Conservation (phyloP, 2,888 invertebrate species). For the Caenorhabditis afra region DNA sequence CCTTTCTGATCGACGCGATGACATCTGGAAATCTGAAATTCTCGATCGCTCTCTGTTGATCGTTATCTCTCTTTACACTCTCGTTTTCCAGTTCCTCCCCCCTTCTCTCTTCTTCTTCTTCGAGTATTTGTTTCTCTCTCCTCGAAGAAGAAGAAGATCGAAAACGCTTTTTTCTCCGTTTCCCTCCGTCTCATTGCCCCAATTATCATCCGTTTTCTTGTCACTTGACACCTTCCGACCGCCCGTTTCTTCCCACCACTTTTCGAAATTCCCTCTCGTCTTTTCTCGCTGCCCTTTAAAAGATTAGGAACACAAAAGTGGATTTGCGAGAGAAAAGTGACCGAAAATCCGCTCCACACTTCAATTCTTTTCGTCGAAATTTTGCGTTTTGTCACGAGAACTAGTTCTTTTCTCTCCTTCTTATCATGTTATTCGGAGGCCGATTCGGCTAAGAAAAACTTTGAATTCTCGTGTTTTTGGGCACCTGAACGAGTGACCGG, state of each 20-base stretch:
- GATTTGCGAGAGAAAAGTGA: no score
- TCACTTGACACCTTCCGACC: constrained; percentile 17
- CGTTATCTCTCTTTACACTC: neutral
- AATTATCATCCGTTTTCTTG: constrained; percentile 5
- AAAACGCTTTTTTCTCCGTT: neutral
- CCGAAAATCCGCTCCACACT: no score
- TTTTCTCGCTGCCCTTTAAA: neutral
- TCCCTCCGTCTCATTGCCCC: constrained; percentile 3
- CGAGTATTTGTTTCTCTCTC: neutral
- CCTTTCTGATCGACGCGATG: neutral
- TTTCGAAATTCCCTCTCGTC: neutral
- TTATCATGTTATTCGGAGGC: constrained; percentile 7
- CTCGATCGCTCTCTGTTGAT: constrained; percentile 7
- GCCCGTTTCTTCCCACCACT: neutral
- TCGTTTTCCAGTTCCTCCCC: no score
- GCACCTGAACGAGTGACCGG: neutral
- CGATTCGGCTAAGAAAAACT: constrained; percentile 5
- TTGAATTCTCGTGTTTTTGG: neutral
- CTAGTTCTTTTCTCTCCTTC: constrained; percentile 4
- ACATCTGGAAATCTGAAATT: constrained; percentile 5
- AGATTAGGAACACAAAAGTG: neutral
- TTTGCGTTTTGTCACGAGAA: neutral
- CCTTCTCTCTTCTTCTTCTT: neutral
- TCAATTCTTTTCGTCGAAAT: no score
- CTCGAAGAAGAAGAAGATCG: constrained; percentile 1